Percentiles rank a stretch among this genome's conserved stretches.
phyloP scores from a whole-genome alignment of 2,888 invertebrate species.

The Glomeris marginata region DNA sequence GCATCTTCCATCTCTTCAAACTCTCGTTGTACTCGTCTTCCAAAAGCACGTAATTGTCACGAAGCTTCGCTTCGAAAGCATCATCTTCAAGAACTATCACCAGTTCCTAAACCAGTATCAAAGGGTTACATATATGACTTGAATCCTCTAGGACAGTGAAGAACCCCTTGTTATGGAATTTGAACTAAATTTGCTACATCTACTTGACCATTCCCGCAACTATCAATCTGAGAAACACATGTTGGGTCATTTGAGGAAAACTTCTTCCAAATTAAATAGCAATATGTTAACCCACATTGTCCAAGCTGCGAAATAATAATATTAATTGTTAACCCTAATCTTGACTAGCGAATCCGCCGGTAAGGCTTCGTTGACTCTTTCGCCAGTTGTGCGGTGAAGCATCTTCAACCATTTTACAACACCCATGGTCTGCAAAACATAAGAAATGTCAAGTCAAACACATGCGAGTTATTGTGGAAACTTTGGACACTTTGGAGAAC shows the following conservation, averaged over 20 bases:
- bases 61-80: constrained; percentile 90
- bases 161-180: no score
- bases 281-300: no score
- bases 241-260: no score
- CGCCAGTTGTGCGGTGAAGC: constrained; percentile 52
- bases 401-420: constrained; percentile 86
- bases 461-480: background rate
- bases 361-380: constrained; percentile 51
- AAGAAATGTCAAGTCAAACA: background rate
- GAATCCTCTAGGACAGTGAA: no score
- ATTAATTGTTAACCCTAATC: constrained; percentile 46
- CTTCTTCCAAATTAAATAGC: no score
- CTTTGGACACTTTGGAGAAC: background rate
- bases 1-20: constrained; percentile 68
- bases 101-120: constrained; percentile 75
- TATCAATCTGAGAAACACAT: no score
- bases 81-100: constrained; percentile 89
- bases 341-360: constrained; percentile 82
- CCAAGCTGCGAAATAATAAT: no score
- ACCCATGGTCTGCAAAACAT: constrained; percentile 43
- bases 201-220: no score
- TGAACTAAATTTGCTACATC: no score
- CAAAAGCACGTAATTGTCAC: constrained; percentile 86
- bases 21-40: constrained; percentile 94
- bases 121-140: no score